Evolutionary conservation across 2,888 invertebrate species (phyloP).

Genomic region (Xestia c-nigrum): DNA sequence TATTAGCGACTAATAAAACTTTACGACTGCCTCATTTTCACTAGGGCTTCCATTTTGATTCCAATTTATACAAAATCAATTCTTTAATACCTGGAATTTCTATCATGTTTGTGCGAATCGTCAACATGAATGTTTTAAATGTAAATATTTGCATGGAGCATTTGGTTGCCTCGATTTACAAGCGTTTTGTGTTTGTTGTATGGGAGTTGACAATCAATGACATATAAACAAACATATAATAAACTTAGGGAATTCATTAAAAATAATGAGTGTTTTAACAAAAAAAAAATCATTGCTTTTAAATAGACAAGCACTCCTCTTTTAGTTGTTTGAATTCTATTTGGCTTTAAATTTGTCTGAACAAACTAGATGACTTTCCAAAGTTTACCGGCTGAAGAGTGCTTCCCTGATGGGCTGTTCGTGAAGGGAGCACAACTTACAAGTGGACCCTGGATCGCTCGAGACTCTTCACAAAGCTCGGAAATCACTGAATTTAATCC

Average conservation of each 20-base stretch:
- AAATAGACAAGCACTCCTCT: slow-evolving; percentile 13
- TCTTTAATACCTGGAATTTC: slow-evolving; percentile 62
- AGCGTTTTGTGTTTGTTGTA: background rate
- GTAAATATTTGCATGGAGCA: background rate
- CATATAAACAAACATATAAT: too few relatives aligned
- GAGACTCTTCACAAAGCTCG: slow-evolving; percentile 59
- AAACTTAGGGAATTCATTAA: background rate
- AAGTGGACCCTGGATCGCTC: slow-evolving; percentile 61
- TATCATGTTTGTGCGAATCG: slow-evolving; percentile 22
- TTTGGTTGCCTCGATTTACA: background rate
- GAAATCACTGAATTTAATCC: slow-evolving; percentile 61
- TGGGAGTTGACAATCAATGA: too few relatives aligned
- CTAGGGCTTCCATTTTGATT: slow-evolving; percentile 62
- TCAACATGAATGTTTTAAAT: slow-evolving; percentile 12
- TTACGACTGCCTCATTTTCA: slow-evolving; percentile 70
- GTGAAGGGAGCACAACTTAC: slow-evolving; percentile 64
- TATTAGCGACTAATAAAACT: slow-evolving; percentile 75
- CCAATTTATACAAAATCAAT: slow-evolving; percentile 61
- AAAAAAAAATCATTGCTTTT: background rate
- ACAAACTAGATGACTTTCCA: slow-evolving; percentile 59
- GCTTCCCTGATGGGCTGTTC: slow-evolving; percentile 53
- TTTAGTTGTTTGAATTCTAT: slow-evolving; percentile 30
- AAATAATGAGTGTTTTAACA: background rate
- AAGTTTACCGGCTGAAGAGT: slow-evolving; percentile 61
- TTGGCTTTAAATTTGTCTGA: slow-evolving; percentile 39